Percentiles rank a stretch among this genome's conserved stretches.
phyloP scores from a whole-genome alignment of 2,113 vertebrate genomes.

The Cyprinodon tularosa region DNA sequence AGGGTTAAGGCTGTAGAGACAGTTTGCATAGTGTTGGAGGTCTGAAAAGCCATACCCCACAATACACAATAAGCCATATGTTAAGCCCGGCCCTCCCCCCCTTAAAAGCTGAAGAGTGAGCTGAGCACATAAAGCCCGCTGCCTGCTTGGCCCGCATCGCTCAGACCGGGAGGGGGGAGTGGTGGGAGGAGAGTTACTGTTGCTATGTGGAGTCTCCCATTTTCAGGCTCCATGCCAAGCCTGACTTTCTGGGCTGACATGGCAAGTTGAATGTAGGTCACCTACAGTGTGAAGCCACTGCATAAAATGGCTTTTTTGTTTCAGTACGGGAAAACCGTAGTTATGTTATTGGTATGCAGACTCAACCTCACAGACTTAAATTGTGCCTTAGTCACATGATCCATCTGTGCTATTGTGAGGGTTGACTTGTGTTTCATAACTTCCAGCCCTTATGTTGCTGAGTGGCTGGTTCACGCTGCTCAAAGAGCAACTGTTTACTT shows the following conservation, averaged over 20 bases:
- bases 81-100: constrained; percentile 62
- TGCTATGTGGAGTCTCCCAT: constrained; percentile 72
- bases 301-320: background rate
- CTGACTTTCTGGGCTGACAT: constrained; percentile 68
- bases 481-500: background rate
- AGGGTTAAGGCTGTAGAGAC: background rate
- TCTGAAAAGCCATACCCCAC: constrained; percentile 51
- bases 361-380: background rate
- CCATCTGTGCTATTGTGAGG: background rate
- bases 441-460: background rate
- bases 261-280: constrained; percentile 66
- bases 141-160: constrained; percentile 60
- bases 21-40: background rate
- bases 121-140: constrained; percentile 43
- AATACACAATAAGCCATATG: constrained; percentile 72
- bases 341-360: background rate
- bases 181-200: constrained; percentile 69
- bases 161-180: constrained; percentile 40
- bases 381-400: background rate
- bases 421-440: background rate
- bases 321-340: background rate
- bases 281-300: constrained; percentile 21
- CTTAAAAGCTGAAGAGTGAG: constrained; percentile 54
- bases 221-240: constrained; percentile 59
- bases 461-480: background rate